Evolutionary conservation across 2,888 invertebrate species (phyloP).

Genomic region (Euclidia mi): DNA sequence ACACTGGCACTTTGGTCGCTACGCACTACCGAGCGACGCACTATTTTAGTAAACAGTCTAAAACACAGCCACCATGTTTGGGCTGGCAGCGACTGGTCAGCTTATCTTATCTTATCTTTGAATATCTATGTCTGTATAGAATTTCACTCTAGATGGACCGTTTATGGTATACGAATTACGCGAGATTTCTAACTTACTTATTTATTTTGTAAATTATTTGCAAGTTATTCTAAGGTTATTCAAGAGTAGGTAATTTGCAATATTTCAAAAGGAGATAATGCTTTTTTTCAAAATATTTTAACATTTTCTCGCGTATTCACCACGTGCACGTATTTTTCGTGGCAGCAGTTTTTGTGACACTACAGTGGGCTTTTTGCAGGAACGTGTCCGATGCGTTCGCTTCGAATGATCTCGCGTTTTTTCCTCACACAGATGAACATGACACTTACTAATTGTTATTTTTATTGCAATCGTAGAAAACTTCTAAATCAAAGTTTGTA

Average conservation of each 20-base stretch:
- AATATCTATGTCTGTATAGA: conserved; percentile 55
- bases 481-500: conserved; percentile 24
- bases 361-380: conserved; percentile 30
- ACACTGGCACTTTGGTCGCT: conserved; percentile 58
- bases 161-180: too few species aligned
- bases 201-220: too few species aligned
- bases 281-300: too few species aligned
- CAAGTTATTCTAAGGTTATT: too few species aligned
- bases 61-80: conserved; percentile 58
- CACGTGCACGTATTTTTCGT: too few species aligned
- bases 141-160: not conserved
- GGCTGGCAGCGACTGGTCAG: conserved; percentile 48
- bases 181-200: too few species aligned
- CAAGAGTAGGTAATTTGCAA: too few species aligned
- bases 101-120: conserved; percentile 60
- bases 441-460: conserved; percentile 49
- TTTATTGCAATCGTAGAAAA: conserved; percentile 16
- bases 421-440: conserved; percentile 34
- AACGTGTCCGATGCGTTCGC: conserved; percentile 18
- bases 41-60: conserved; percentile 62
- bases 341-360: not conserved
- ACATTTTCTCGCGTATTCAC: too few species aligned
- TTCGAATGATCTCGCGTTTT: conserved; percentile 5
- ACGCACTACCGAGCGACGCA: conserved; percentile 59
- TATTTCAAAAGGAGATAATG: too few species aligned